phyloP scores from a whole-genome alignment of 2,888 invertebrate genomes.

The Platycheirus rosarum region DNA sequence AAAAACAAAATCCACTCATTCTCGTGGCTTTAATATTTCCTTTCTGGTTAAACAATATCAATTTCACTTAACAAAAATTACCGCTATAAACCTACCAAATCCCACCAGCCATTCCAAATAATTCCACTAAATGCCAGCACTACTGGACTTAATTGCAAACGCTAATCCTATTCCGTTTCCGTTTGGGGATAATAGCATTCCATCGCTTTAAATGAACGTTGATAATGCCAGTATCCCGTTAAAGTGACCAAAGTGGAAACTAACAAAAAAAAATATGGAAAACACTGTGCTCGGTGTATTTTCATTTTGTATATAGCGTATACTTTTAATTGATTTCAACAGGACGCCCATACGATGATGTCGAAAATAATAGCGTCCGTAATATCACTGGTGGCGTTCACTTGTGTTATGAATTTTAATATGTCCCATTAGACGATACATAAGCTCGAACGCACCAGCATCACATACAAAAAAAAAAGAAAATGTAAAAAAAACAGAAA shows the following conservation, averaged over 20 bases:
- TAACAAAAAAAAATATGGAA: background rate
- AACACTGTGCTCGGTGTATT: background rate
- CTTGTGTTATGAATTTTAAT: slow-evolving; percentile 32
- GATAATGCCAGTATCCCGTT: slow-evolving; percentile 36
- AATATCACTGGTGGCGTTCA: slow-evolving; percentile 22
- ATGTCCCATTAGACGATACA: slow-evolving; percentile 9
- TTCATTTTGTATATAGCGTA: background rate
- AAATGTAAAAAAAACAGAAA: background rate
- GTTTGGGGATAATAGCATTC: slow-evolving; percentile 42
- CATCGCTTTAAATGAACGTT: slow-evolving; percentile 52
- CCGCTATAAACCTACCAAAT: slow-evolving; percentile 25
- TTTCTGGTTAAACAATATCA: background rate
- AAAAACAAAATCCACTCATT: too few species aligned
- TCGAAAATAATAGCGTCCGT: slow-evolving; percentile 15
- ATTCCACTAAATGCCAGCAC: slow-evolving; percentile 44
- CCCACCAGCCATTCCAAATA: slow-evolving; percentile 43
- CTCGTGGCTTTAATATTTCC: background rate
- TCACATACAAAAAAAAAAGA: background rate
- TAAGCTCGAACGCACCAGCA: background rate
- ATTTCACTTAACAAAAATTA: slow-evolving; percentile 22
- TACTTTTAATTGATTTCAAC: slow-evolving; percentile 58
- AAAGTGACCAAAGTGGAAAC: slow-evolving; percentile 21
- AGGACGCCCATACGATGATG: slow-evolving; percentile 36
- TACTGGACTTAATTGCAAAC: slow-evolving; percentile 50
- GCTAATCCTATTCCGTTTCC: slow-evolving; percentile 55